Evolutionary conservation across 1,140 invertebrate genomes (phyloP).

Genomic region (Brevipalpus yothersi): DNA sequence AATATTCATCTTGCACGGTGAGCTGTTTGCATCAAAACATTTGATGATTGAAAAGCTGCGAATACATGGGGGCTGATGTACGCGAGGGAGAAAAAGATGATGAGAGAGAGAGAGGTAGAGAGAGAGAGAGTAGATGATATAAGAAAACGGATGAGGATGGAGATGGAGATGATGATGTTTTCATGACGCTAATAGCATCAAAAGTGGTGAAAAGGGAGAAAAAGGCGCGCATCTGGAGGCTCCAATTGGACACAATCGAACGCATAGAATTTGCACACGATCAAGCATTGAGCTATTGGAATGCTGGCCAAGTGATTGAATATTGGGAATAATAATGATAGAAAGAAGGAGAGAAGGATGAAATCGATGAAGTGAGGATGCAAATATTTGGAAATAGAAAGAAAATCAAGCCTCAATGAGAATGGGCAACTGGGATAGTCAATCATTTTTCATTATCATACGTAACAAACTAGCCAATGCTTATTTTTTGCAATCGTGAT

Average conservation of each 20-base stretch:
- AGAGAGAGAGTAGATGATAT: background rate
- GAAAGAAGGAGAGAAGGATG: background rate
- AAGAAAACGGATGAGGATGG: background rate
- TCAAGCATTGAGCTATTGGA: background rate
- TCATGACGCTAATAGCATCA: background rate
- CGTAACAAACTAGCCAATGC: no score
- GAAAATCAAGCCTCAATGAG: no score
- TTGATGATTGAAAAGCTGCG: background rate
- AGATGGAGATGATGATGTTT: background rate
- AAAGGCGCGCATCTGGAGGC: background rate
- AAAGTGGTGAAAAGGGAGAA: background rate
- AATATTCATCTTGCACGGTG: background rate
- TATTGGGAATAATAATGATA: background rate
- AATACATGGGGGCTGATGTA: background rate
- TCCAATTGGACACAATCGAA: background rate
- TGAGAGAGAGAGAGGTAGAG: background rate
- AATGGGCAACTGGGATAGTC: no score
- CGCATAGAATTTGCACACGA: background rate
- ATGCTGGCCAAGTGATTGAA: background rate
- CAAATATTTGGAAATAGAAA: no score
- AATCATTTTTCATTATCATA: no score
- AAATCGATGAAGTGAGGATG: no score
- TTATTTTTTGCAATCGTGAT: no score
- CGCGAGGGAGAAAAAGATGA: background rate
- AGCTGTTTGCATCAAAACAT: no score